phyloP scores from a whole-genome alignment of 2,113 vertebrate genomes.

The Sander vitreus region DNA sequence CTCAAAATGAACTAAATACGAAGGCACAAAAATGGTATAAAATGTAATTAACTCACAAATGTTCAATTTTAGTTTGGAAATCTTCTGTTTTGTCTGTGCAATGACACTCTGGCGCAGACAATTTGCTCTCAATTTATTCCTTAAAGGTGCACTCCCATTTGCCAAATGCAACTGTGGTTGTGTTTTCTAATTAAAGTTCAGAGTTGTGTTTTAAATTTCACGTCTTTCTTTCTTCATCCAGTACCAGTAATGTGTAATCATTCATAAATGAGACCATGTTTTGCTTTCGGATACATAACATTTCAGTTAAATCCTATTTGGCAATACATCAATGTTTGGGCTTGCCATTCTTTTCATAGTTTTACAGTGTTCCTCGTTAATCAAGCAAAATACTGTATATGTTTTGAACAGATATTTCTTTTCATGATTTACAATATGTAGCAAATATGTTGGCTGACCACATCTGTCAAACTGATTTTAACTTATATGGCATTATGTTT shows the following conservation, averaged over 20 bases:
- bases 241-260: not conserved
- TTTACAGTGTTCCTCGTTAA: constrained; percentile 24
- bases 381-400: constrained; percentile 5
- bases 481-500: not conserved
- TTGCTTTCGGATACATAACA: not conserved
- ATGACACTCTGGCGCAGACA: no score
- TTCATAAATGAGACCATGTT: constrained; percentile 14
- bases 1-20: constrained; percentile 8
- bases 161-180: not conserved
- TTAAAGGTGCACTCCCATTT: not conserved
- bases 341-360: constrained; percentile 7
- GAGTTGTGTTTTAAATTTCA: not conserved
- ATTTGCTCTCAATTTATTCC: not conserved
- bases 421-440: not conserved
- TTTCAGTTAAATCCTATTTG: constrained; percentile 12
- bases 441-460: constrained; percentile 10
- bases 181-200: constrained; percentile 2
- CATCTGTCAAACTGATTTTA: constrained; percentile 31
- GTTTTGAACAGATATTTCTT: not conserved
- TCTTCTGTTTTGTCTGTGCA: not conserved
- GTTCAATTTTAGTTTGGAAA: not conserved
- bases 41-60: not conserved
- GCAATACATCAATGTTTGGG: not conserved
- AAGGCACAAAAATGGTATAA: not conserved
- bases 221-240: not conserved